Conservation (phyloP, 2,113 vertebrate genomes). For the Semicossyphus pulcher region DNA sequence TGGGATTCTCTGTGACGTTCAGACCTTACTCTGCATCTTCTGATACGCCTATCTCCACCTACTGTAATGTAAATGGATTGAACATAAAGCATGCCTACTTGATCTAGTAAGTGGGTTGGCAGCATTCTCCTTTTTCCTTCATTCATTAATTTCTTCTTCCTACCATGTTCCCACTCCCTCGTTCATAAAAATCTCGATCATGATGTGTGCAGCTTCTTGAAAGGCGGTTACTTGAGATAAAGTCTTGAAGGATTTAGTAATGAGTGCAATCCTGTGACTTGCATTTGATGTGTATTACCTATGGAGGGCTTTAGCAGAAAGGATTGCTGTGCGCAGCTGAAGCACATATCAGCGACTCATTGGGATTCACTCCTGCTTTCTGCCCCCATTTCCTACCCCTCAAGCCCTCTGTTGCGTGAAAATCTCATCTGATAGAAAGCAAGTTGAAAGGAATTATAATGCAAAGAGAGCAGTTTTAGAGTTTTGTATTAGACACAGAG, state of each 20-base stretch:
- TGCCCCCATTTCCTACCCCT: slow-evolving; percentile 34
- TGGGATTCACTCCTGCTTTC: slow-evolving; percentile 56
- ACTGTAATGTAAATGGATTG: not conserved
- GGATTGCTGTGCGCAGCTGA: slow-evolving; percentile 22
- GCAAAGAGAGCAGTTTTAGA: slow-evolving; percentile 32
- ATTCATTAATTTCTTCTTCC: slow-evolving; percentile 20
- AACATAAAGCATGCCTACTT: slow-evolving; percentile 1
- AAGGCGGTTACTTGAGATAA: slow-evolving; percentile 12
- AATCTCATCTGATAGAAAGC: slow-evolving; percentile 57
- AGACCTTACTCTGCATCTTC: slow-evolving; percentile 6
- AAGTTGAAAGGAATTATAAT: slow-evolving; percentile 51
- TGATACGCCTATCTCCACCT: not conserved
- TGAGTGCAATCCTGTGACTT: not conserved
- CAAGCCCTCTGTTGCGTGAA: slow-evolving; percentile 43
- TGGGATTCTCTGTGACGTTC: slow-evolving; percentile 9
- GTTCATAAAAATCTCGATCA: slow-evolving; percentile 28
- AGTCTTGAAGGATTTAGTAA: not conserved
- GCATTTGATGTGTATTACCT: slow-evolving; percentile 2
- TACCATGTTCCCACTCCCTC: slow-evolving; percentile 33
- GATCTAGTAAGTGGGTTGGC: slow-evolving; percentile 4
- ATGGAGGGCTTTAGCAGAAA: slow-evolving; percentile 14
- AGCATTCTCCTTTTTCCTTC: slow-evolving; percentile 35
- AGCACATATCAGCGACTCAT: slow-evolving; percentile 53
- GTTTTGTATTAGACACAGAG: slow-evolving; percentile 24
- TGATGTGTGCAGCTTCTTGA: not conserved